Evolutionary conservation across 2,113 vertebrate genomes (phyloP).

Genomic region (Atrichornis clamosus): DNA sequence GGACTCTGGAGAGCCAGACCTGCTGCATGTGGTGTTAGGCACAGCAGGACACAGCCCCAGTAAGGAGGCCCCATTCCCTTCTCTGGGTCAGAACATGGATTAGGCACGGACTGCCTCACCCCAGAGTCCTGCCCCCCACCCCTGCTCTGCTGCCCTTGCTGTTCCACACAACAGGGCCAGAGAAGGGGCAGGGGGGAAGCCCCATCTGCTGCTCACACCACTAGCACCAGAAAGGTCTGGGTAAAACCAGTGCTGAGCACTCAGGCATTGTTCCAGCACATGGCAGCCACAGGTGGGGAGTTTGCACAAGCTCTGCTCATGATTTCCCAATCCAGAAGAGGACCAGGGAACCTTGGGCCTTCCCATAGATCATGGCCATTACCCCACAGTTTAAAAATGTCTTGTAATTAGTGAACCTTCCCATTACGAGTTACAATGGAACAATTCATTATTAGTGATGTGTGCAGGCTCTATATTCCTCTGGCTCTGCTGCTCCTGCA

Average conservation of each 20-base stretch:
- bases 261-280: not conserved
- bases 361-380: not conserved
- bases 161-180: not conserved
- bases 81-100: not conserved
- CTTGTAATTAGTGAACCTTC: not conserved
- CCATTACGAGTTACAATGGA: not conserved
- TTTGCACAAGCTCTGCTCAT: not conserved
- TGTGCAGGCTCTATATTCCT: not conserved
- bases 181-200: not conserved
- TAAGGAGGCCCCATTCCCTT: not conserved
- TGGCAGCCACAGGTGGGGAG: not conserved
- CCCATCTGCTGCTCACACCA: not conserved
- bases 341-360: not conserved
- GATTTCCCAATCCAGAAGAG: conserved; percentile 10
- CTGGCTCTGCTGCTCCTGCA: not conserved
- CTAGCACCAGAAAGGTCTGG: not conserved
- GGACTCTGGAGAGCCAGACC: not conserved
- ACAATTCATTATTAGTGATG: not conserved
- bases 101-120: not conserved
- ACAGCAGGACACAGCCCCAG: not conserved
- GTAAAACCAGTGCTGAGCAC: not conserved
- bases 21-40: not conserved
- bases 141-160: not conserved
- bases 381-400: not conserved
- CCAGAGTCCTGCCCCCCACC: not conserved